Conservation (phyloP, 2,888 invertebrate genomes). For the Hemithea aestivaria region DNA sequence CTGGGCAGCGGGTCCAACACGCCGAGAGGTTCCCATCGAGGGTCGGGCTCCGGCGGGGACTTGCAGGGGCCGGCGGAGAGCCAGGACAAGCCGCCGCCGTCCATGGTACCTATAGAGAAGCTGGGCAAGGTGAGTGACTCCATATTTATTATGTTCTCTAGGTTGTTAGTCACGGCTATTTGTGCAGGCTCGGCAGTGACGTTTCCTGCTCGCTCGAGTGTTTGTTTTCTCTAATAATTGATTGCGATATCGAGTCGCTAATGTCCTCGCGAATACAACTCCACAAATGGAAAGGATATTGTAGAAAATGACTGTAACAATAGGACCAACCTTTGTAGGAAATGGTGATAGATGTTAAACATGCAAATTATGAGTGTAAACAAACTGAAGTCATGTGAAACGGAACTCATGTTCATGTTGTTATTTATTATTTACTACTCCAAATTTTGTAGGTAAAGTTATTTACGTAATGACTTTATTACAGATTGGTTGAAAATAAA, state of each 20-base stretch:
- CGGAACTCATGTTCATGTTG: constrained; percentile 6
- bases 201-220: constrained; percentile 29
- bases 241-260: constrained; percentile 22
- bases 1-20: constrained; percentile 59
- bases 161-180: constrained; percentile 28
- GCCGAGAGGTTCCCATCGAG: constrained; percentile 68
- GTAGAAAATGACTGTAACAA: too few species aligned
- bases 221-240: constrained; percentile 34
- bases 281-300: too few species aligned
- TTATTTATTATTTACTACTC: too few species aligned
- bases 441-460: too few species aligned
- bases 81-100: constrained; percentile 64
- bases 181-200: constrained; percentile 37
- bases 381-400: constrained; percentile 8
- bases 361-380: constrained; percentile 4
- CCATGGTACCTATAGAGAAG: constrained; percentile 86
- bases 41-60: constrained; percentile 80
- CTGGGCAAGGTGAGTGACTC: constrained; percentile 81
- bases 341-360: not conserved
- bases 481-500: too few species aligned
- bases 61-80: constrained; percentile 81
- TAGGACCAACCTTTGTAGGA: too few species aligned
- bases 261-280: too few species aligned
- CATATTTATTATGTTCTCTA: constrained; percentile 10
- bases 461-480: too few species aligned